Evolutionary conservation across 35 echinoderm and acorn worm genomes (phyloP), one percentile per base, ranked within the genome.

Genomic region (Chiridota heheva): DNA sequence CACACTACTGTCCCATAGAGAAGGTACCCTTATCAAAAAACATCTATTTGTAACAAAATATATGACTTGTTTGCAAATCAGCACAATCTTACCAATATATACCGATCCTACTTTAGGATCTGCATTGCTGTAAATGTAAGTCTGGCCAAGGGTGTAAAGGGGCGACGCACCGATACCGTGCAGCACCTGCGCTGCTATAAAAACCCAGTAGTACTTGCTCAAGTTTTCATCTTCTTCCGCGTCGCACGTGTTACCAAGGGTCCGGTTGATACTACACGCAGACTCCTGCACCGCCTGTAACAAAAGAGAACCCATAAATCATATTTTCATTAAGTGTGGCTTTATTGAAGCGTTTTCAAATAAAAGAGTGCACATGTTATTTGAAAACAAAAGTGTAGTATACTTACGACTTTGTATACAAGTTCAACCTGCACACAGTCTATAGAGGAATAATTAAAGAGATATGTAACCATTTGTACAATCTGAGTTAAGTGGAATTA

Each of bases 151-250:
- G 2, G 90, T 93, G 44, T 87, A 93, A n/a, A 93, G 81, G 1
- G 90, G 90, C 18, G 90, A 81, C 15, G 90, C 84, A 3, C 90
- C 90, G 2, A 87, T 40, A 17, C 90, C 90, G 65, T 93, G 90
- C 3, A 93, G 72, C 2, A 93, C 17, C 40, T 93, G 90, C 16
- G 84, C 90, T 0, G 58, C 71, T 2, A 93, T 76, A 17, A 93
- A 93, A 39, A 93, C 60, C 58, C 59, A 70, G 61, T 77, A 87
- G 44, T 88, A 93, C 35, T 65, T 74, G 41, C 84, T 87, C 17
- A 86, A 60, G 34, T 60, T 75, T 0, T 43, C 49, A 44, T 77
- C 73, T 4, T 12, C 28, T 44, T 51, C 70, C 7, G 43, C 40
- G 32, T 75, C 61, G 7, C 77, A 81, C 1, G 62, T 55, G 2